Conservation (phyloP, 2,888 invertebrate genomes). For the Lysandra coridon region DNA sequence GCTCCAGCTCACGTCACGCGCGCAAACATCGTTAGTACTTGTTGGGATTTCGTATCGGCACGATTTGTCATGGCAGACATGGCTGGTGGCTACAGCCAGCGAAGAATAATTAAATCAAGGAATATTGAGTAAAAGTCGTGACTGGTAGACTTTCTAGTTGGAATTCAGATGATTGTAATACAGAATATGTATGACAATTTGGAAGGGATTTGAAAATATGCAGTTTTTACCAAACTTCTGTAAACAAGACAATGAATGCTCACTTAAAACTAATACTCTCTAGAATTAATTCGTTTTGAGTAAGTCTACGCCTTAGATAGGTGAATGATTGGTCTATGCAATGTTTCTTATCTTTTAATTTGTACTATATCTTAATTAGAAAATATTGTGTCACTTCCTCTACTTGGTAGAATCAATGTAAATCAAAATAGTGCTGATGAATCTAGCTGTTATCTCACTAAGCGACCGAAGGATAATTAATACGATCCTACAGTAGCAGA, state of each 20-base stretch:
- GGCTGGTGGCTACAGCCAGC: background rate
- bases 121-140: background rate
- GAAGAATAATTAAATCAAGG: background rate
- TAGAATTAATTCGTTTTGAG: no score
- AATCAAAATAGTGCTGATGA: background rate
- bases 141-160: background rate
- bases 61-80: conserved; percentile 8
- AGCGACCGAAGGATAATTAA: background rate
- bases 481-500: background rate
- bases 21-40: conserved; percentile 38
- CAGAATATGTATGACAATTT: background rate
- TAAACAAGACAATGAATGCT: no score
- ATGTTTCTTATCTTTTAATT: no score
- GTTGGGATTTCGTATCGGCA: conserved; percentile 33
- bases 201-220: background rate
- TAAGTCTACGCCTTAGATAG: no score
- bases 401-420: background rate
- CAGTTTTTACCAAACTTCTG: no score
- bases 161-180: background rate
- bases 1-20: conserved; percentile 30
- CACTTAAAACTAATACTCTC: no score
- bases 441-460: background rate
- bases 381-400: no score
- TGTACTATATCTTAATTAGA: no score
- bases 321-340: no score